Conservation (phyloP, 1,140 invertebrate species). For the Ctenoplectra terminalis region DNA sequence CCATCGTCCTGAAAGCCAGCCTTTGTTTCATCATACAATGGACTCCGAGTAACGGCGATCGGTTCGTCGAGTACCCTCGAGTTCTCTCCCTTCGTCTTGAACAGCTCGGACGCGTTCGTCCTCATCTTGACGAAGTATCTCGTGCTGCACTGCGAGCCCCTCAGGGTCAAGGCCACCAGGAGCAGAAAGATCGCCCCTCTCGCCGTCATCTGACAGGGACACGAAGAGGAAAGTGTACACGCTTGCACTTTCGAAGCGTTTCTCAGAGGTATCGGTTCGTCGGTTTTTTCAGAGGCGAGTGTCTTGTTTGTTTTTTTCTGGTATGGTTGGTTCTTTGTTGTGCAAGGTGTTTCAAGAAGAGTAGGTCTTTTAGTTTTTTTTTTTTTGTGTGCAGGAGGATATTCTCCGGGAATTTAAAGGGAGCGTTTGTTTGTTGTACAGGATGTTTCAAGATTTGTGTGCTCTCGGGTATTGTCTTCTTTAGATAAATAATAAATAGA, state of each 20-base stretch:
- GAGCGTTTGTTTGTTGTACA: too few relatives aligned
- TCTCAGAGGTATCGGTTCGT: not conserved
- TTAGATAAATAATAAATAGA: too few relatives aligned
- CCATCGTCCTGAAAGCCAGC: constrained; percentile 20
- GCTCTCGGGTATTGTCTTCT: too few relatives aligned
- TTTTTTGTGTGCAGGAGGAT: too few relatives aligned
- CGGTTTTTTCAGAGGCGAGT: too few relatives aligned
- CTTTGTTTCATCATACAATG: constrained; percentile 37
- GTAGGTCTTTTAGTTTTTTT: too few relatives aligned
- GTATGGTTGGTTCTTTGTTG: too few relatives aligned
- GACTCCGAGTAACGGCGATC: constrained; percentile 48
- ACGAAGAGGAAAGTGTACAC: not conserved
- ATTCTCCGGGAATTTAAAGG: too few relatives aligned
- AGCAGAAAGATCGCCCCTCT: constrained; percentile 68
- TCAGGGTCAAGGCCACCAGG: constrained; percentile 56
- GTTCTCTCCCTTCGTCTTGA: constrained; percentile 58
- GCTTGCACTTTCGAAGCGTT: constrained; percentile 12
- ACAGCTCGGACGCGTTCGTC: constrained; percentile 59
- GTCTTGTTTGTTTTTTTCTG: not conserved
- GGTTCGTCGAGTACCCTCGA: constrained; percentile 52
- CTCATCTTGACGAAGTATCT: constrained; percentile 67
- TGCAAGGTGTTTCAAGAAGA: too few relatives aligned
- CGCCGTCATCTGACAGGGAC: constrained; percentile 72
- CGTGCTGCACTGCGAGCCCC: constrained; percentile 58
- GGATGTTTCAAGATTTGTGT: too few relatives aligned